Evolutionary conservation across 1,140 invertebrate genomes (phyloP).

Genomic region (Lepidurus apus): DNA sequence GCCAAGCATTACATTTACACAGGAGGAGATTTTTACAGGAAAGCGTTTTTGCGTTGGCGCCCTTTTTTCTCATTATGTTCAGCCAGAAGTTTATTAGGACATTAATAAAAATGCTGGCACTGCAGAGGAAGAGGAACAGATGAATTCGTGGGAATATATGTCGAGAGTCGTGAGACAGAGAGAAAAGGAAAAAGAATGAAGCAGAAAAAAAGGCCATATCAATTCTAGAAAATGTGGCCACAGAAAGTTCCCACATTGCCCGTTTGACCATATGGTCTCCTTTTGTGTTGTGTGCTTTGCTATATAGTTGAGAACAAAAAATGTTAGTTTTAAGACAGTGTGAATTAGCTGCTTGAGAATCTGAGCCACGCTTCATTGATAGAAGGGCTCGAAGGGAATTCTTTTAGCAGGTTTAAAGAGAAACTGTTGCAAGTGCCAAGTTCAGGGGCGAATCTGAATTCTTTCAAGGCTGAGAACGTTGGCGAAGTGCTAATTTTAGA

Average conservation of each 20-base stretch:
- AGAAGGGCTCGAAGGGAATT: not conserved
- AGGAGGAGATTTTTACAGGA: not conserved
- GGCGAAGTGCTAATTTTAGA: constrained; percentile 22
- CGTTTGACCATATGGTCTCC: not conserved
- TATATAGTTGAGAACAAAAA: not conserved
- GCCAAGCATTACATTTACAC: not conserved
- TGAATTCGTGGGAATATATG: not conserved
- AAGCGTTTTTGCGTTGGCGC: not conserved
- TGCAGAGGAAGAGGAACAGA: not conserved
- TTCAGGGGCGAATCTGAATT: not conserved
- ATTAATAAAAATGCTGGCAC: not conserved
- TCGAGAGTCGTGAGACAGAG: not conserved
- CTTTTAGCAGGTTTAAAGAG: not conserved
- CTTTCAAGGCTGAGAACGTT: constrained; percentile 9
- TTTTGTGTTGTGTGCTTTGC: not conserved
- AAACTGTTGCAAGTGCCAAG: constrained; percentile 17
- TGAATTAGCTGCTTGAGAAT: not conserved
- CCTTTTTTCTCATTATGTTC: not conserved
- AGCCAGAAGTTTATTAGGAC: not conserved
- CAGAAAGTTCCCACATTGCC: constrained; percentile 2
- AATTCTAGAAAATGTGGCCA: not conserved
- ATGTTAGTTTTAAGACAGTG: not conserved
- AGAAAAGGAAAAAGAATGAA: not conserved
- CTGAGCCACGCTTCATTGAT: not conserved
- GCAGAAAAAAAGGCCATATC: not conserved